These are phyloP conservation scores for Struthidea cinerea DNA, from an alignment of 2,113 vertebrate species.

Conservation along the genomic window DNA sequence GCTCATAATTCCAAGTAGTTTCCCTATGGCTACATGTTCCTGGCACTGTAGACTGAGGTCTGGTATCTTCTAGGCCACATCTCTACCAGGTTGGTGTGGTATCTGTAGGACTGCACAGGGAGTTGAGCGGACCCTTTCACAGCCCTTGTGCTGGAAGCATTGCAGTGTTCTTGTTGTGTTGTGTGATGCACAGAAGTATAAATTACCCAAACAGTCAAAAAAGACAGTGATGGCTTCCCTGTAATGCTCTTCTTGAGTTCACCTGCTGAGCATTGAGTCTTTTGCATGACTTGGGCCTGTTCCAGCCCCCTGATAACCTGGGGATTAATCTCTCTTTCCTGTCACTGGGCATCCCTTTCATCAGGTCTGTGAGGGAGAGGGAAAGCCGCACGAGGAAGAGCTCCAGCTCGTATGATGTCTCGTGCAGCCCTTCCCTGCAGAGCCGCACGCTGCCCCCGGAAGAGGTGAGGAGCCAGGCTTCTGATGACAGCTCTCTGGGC, in stretches of 20 bases:
- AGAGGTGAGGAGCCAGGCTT: slow-evolving; percentile 91
- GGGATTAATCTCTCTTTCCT: neutral
- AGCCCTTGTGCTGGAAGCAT: neutral
- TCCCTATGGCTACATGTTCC: neutral
- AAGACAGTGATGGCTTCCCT: neutral
- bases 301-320: neutral
- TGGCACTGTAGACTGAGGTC: neutral
- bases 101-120: neutral
- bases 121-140: neutral
- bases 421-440: slow-evolving; percentile 76
- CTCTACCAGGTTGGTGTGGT: neutral
- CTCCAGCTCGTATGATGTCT: slow-evolving; percentile 85
- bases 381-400: slow-evolving; percentile 86
- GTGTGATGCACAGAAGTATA: neutral
- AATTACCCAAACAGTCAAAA: neutral
- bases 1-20: neutral
- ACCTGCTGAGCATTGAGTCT: neutral
- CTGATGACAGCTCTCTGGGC: slow-evolving; percentile 90
- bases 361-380: slow-evolving; percentile 75
- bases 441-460: slow-evolving; percentile 74
- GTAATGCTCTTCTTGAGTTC: neutral
- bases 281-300: neutral
- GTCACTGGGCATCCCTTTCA: neutral
- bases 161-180: neutral
- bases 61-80: neutral